A percentile compares a stretch with the other conserved stretches of the same genome.
Evolutionary conservation across 2,113 vertebrate genomes (phyloP).

Genomic region (Naja naja): DNA sequence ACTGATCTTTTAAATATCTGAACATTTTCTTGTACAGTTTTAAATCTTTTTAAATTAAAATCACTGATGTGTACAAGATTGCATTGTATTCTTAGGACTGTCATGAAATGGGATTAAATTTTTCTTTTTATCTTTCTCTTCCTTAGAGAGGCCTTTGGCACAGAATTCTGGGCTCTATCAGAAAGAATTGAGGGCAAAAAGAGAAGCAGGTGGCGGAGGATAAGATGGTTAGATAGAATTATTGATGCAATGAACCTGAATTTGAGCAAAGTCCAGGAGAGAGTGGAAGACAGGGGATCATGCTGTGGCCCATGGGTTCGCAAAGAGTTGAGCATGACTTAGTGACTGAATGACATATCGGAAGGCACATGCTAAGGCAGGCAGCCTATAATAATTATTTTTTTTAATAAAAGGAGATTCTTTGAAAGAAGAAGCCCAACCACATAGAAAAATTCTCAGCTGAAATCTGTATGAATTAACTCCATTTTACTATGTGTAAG

Average conservation of each 20-base stretch:
- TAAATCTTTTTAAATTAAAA: neutral
- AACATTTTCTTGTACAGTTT: neutral
- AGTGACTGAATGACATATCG: neutral
- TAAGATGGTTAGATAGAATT: neutral
- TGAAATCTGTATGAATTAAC: neutral
- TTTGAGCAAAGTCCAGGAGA: neutral
- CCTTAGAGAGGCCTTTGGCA: neutral
- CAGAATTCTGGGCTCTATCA: neutral
- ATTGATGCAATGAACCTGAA: neutral
- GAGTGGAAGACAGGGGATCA: neutral
- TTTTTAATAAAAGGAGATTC: neutral
- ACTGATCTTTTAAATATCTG: neutral
- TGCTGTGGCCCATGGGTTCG: neutral
- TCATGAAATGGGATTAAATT: neutral
- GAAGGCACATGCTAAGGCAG: neutral
- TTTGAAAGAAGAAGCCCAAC: neutral
- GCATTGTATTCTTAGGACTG: neutral
- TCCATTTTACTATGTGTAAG: neutral
- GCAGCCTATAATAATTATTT: neutral
- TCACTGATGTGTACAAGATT: neutral
- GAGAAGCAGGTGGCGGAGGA: neutral
- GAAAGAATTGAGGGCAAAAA: neutral
- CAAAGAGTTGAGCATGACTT: neutral
- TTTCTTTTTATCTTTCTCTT: neutral
- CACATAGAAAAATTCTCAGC: neutral